A percentile compares a stretch with the other conserved stretches of the same genome.
Evolutionary conservation across 37 sponge, comb jelly and placozoan species (phyloP).

Genomic region (Ephydatia muelleri): DNA sequence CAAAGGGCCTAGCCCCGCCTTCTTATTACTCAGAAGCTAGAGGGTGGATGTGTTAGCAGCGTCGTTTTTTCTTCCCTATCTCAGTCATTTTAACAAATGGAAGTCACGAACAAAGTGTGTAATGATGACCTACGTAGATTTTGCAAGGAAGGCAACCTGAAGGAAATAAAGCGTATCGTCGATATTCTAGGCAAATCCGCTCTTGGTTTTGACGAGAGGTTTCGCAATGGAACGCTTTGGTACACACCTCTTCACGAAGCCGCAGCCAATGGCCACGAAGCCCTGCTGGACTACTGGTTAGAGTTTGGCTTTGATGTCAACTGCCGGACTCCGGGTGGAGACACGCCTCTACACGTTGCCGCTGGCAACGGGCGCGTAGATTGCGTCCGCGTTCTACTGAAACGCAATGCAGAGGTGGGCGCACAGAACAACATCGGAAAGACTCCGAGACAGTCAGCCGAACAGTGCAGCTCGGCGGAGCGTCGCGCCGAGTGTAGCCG

Average conservation of each 20-base stretch:
- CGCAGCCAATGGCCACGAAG: slow-evolving; percentile 49
- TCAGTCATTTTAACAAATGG: too few species aligned
- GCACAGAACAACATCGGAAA: slow-evolving; percentile 64
- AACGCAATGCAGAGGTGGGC: slow-evolving; percentile 55
- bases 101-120: too few species aligned
- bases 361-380: slow-evolving; percentile 67
- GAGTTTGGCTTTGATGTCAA: slow-evolving; percentile 42
- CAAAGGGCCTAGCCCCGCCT: too few species aligned
- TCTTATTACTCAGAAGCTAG: too few species aligned
- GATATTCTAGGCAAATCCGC: slow-evolving; percentile 8
- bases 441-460: slow-evolving; percentile 78
- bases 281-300: slow-evolving; percentile 54
- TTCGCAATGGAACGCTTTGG: slow-evolving; percentile 67
- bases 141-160: slow-evolving; percentile 62
- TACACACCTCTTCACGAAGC: slow-evolving; percentile 89
- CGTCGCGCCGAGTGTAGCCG: background rate
- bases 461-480: background rate
- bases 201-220: slow-evolving; percentile 25
- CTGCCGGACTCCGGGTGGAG: slow-evolving; percentile 68
- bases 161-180: slow-evolving; percentile 49
- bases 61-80: too few species aligned
- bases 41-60: too few species aligned
- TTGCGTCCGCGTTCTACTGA: slow-evolving; percentile 65
- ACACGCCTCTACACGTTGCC: slow-evolving; percentile 86
- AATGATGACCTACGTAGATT: slow-evolving; percentile 33